These are phyloP conservation scores for Sinocyclocheilus maitianheensis DNA, from an alignment of 2,113 vertebrate species.

Conservation along the genomic window DNA sequence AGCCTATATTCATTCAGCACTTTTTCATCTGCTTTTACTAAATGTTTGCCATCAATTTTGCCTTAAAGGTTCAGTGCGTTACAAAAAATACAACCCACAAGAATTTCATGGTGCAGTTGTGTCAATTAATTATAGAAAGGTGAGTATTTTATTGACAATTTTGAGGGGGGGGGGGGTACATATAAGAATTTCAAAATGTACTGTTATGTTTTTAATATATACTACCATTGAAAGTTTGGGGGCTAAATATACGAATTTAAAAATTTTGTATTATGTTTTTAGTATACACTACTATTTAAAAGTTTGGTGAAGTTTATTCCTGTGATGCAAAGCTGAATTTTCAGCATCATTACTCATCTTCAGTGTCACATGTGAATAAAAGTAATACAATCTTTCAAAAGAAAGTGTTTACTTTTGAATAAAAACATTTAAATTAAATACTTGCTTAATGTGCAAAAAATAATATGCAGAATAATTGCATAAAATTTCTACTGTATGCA, in stretches of 20 bases:
- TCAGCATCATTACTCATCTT: neutral
- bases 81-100: constrained; percentile 63
- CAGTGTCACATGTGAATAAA: neutral
- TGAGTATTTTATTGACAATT: constrained; percentile 48
- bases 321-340: neutral
- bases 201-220: neutral
- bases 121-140: constrained; percentile 80
- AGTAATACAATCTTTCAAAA: too few species aligned
- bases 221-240: neutral
- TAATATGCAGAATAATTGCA: too few species aligned
- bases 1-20: neutral
- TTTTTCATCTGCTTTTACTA: neutral
- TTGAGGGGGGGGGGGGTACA: neutral
- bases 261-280: neutral
- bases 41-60: constrained; percentile 7
- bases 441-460: too few species aligned
- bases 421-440: too few species aligned
- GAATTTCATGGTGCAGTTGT: constrained; percentile 76
- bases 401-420: too few species aligned
- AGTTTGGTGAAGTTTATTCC: neutral
- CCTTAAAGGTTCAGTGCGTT: constrained; percentile 58
- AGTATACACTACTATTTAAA: neutral
- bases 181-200: neutral
- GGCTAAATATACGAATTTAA: neutral
- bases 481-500: neutral